A percentile compares a stretch with the other conserved stretches of the same genome.
Evolutionary conservation across 1,140 invertebrate species (phyloP).

Genomic region (Camponotus pennsylvanicus): DNA sequence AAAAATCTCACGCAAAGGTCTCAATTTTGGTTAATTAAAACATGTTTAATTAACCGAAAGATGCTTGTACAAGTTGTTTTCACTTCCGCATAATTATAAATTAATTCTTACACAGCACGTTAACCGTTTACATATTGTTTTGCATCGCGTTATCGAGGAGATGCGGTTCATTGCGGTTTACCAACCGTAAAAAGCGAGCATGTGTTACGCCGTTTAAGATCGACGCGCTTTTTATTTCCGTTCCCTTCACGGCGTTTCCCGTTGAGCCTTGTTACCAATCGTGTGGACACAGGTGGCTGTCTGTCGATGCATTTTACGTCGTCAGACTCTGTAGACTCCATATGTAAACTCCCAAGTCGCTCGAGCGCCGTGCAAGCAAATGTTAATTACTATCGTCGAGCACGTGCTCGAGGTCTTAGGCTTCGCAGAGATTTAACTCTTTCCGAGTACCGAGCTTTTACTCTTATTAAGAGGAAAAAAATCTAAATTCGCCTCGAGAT

Average conservation of each 20-base stretch:
- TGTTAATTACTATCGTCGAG: constrained; percentile 72
- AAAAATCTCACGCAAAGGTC: too few species aligned
- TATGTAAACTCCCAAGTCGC: constrained; percentile 69
- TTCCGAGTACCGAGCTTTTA: constrained; percentile 1
- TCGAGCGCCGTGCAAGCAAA: constrained; percentile 77
- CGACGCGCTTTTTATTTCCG: constrained; percentile 28
- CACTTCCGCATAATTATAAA: constrained; percentile 3
- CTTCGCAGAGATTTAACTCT: constrained; percentile 36
- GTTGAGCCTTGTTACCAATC: constrained; percentile 40
- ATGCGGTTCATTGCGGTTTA: constrained; percentile 47
- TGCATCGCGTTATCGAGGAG: constrained; percentile 34
- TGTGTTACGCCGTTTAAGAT: neutral
- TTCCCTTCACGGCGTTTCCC: neutral
- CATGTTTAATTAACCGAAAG: too few species aligned
- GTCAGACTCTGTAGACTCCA: constrained; percentile 47
- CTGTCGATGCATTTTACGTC: constrained; percentile 69
- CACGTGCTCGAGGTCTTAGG: constrained; percentile 47
- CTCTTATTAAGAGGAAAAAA: constrained; percentile 6
- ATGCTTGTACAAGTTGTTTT: too few species aligned
- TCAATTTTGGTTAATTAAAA: too few species aligned
- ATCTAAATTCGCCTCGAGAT: neutral
- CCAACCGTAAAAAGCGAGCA: constrained; percentile 44
- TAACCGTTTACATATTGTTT: constrained; percentile 5
- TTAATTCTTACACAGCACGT: neutral
- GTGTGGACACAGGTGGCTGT: constrained; percentile 73